Evolutionary conservation across 2,797 vertebrate species (phyloP).

Genomic region (Falco novaeseelandiae): DNA sequence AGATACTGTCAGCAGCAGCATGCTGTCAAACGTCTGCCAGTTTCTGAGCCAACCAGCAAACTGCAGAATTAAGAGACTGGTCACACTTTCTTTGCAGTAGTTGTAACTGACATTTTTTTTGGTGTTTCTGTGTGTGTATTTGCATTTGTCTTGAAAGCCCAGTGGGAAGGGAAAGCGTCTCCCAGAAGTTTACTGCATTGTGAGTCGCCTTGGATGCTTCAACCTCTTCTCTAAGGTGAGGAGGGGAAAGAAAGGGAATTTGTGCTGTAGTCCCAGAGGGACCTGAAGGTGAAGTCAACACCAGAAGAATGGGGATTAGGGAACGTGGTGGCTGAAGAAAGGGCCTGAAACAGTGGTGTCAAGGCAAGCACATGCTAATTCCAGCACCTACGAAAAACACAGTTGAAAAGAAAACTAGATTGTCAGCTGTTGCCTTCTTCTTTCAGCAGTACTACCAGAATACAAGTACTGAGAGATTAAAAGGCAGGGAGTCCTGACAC

Average conservation of each 20-base stretch:
- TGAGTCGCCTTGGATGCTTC: conserved; percentile 93
- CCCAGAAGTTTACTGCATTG: conserved; percentile 90
- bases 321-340: background rate
- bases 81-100: background rate
- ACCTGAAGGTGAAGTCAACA: background rate
- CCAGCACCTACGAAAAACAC: background rate
- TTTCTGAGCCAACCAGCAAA: background rate
- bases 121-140: background rate
- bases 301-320: background rate
- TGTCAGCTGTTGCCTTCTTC: background rate
- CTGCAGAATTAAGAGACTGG: background rate
- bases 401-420: background rate
- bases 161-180: conserved; percentile 83
- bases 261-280: background rate
- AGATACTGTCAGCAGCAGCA: background rate
- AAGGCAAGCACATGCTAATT: background rate
- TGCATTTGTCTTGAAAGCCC: conserved; percentile 74
- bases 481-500: background rate
- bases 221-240: conserved; percentile 93
- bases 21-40: background rate
- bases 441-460: background rate
- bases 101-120: background rate
- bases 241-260: background rate
- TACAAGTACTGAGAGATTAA: background rate
- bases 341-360: background rate